A percentile compares a stretch with the other conserved stretches of the same genome.
phyloP scores from a whole-genome alignment of 2,888 invertebrate genomes.

The Cataglyphis cursor region DNA sequence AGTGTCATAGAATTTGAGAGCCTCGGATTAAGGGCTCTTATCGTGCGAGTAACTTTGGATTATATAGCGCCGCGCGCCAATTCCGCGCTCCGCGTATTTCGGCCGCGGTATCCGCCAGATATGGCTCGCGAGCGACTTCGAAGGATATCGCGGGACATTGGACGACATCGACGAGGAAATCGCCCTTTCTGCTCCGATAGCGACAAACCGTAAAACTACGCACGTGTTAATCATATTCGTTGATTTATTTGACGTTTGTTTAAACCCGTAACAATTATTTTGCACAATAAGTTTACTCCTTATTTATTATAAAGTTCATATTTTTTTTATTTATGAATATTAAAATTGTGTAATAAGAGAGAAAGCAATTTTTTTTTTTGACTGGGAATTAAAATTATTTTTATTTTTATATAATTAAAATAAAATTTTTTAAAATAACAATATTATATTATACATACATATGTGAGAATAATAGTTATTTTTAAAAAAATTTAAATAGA shows the following conservation, averaged over 20 bases:
- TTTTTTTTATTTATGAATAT: neutral
- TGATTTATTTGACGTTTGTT: neutral
- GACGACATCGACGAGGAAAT: neutral
- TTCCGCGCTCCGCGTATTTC: conserved; percentile 37
- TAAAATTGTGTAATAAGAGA: neutral
- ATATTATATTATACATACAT: neutral
- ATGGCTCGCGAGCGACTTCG: conserved; percentile 34
- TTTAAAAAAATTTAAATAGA: conserved; percentile 3
- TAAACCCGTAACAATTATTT: neutral
- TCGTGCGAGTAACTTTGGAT: conserved; percentile 76
- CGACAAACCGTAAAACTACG: neutral
- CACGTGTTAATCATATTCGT: neutral
- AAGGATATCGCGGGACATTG: conserved; percentile 28
- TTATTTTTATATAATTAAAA: conserved; percentile 10
- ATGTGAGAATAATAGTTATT: neutral
- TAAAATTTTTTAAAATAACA: conserved; percentile 19
- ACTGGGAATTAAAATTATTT: conserved; percentile 13
- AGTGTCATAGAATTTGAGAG: conserved; percentile 78
- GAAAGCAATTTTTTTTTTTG: conserved; percentile 1
- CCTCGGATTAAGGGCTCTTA: conserved; percentile 78
- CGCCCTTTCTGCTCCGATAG: neutral
- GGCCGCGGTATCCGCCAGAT: conserved; percentile 28
- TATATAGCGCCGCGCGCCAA: conserved; percentile 60
- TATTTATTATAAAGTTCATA: neutral
- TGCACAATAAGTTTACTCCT: neutral